Conservation (phyloP, 1,140 invertebrate species). For the honey bee (Apis mellifera) region Amel_HAv3.1 CM009937.2:13733001-13733500, state of each 20-base stretch:
- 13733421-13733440: not conserved
- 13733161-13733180: conserved; percentile 98
- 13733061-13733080: conserved; percentile 81
- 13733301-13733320: conserved; percentile 96
- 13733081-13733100: conserved; percentile 85
- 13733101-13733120: conserved; percentile 89
- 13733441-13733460: not conserved
- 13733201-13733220: conserved; percentile 95
- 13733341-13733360: conserved; percentile 43
- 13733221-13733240: conserved; percentile 94
- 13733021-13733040: conserved; percentile 82
- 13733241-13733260: conserved; percentile 95
- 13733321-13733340: conserved; percentile 92
- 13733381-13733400: not conserved
- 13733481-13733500: not conserved
- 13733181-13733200: conserved; percentile 91
- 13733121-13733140: conserved; percentile 92
- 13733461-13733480: not conserved
- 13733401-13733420: not conserved
- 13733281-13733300: conserved; percentile 98
- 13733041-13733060: conserved; percentile 80
- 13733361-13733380: not conserved
- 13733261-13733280: conserved; percentile 93
- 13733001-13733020: conserved; percentile 80
- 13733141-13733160: conserved; percentile 92